Base-by-base conservation (phyloP, 2,113 vertebrate genomes). In the Anarhynchus alexandrinus region DNA sequence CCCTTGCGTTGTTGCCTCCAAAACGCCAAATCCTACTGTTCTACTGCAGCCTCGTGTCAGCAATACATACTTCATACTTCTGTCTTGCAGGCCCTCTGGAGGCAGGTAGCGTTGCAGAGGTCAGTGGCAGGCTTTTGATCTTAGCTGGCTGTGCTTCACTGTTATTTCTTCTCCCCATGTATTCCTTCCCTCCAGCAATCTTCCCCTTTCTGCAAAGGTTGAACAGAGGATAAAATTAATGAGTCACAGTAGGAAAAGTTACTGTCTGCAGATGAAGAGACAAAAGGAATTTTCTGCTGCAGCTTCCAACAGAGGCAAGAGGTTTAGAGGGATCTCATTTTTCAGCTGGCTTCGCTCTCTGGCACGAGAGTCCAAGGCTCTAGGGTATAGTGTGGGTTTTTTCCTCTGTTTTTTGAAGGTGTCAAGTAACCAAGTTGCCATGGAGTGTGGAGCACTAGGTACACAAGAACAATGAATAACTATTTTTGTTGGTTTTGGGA, bases 261-360 rank as follows among this genome's bases (percentile, higher is more conserved):
- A 36, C 81, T 82, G 54, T 82, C 84, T 85, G 81, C 45, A 94
- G 59, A 70, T 81, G 66, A 89, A 61, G 81, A 94, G 61, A 30
- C 62, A 66, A 87, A 94, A 87, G 38, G 62, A 82, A 93, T 93
- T 88, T 96, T 77, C 47, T 85, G 54, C 61, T 94, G 78, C 61
- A 58, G 40, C 66, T 93, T 94, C 96, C 84, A 96, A 32, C 61
- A 67, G 82, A 93, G 82, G 40, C 47, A 86, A 52, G 85, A 86
- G 45, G 10, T 92, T 94, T 81, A 92, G 64, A 92, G 64, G 29
- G 40, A 54, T 87, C 82, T 90, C 10, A 3, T 43, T 81, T 96
- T 88, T 92, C 86, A 86, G 11, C 29, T 90, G 88, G 62, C 67
- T 94, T 82, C 9, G 11, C 10, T 36, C 29, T 62, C 67, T 95